Percentiles rank a stretch among this genome's conserved stretches.
These are phyloP conservation scores for Geotrypetes seraphini DNA, from an alignment of 2,797 vertebrate genomes.

Conservation along the genomic window DNA sequence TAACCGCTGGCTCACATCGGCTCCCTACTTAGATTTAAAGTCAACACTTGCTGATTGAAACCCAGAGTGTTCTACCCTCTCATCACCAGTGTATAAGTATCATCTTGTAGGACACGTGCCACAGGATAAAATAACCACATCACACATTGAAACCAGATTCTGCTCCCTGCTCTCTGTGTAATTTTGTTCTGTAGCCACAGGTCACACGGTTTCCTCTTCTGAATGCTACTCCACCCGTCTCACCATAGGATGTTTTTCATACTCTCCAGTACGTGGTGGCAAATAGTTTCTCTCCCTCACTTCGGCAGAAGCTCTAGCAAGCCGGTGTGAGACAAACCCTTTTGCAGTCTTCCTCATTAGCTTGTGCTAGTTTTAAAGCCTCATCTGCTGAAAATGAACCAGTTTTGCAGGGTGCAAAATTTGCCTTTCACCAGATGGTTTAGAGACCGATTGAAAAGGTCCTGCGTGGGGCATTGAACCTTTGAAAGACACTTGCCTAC, in stretches of 20 bases:
- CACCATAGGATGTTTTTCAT: conserved; percentile 4
- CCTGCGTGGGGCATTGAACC: conserved; percentile 10
- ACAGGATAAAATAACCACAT: conserved; percentile 27
- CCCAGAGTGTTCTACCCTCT: neutral
- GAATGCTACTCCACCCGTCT: conserved; percentile 20
- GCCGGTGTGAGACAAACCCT: conserved; percentile 27
- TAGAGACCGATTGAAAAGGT: conserved; percentile 5
- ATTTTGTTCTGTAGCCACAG: conserved; percentile 13
- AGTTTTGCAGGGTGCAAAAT: conserved; percentile 18
- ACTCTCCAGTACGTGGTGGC: conserved; percentile 25
- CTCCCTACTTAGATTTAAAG: no score
- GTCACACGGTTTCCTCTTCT: conserved; percentile 18
- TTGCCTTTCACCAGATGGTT: conserved; percentile 7
- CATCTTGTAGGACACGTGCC: neutral
- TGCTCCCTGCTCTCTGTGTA: conserved; percentile 10
- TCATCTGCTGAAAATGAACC: conserved; percentile 43
- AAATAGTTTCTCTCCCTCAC: no score
- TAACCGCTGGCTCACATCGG: no score
- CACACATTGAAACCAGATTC: conserved; percentile 29
- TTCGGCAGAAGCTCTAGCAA: no score
- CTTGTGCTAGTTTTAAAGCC: conserved; percentile 36
- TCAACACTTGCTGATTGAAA: conserved; percentile 15
- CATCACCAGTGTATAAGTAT: conserved; percentile 3
- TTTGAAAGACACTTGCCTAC: conserved; percentile 9
- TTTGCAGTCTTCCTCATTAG: conserved; percentile 32